These are phyloP conservation scores for Chouioia cunea DNA, from an alignment of 2,888 invertebrate genomes.

Conservation along the genomic window DNA sequence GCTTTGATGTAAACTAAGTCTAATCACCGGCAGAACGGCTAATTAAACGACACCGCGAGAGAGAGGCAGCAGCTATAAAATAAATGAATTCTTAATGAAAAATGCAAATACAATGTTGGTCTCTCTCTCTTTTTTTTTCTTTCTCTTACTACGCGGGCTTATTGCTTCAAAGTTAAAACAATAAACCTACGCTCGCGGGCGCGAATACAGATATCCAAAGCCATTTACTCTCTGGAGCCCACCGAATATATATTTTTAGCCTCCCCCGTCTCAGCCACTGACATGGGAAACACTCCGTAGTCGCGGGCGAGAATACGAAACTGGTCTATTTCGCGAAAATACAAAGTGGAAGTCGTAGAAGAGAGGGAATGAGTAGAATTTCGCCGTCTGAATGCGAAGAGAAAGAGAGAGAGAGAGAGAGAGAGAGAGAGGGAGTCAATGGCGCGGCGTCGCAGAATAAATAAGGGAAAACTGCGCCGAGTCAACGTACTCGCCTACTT, in stretches of 20 bases:
- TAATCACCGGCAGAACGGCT: not conserved
- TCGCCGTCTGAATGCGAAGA: slow-evolving; percentile 8
- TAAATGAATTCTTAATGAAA: slow-evolving; percentile 48
- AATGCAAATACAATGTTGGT: slow-evolving; percentile 50
- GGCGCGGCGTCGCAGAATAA: slow-evolving; percentile 23
- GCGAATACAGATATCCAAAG: slow-evolving; percentile 60
- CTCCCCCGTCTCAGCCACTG: slow-evolving; percentile 34
- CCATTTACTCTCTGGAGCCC: slow-evolving; percentile 56
- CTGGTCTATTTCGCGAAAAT: slow-evolving; percentile 44
- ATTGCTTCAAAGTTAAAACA: slow-evolving; percentile 59
- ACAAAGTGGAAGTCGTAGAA: slow-evolving; percentile 28
- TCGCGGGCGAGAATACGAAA: slow-evolving; percentile 32
- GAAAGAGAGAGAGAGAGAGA: slow-evolving; percentile 15
- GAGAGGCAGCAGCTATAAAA: slow-evolving; percentile 29
- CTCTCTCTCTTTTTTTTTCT: too few species aligned
- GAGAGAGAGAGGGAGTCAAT: slow-evolving; percentile 30
- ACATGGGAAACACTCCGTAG: slow-evolving; percentile 39
- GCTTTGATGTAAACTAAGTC: not conserved
- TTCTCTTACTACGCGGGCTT: too few species aligned
- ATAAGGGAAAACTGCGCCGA: slow-evolving; percentile 28
- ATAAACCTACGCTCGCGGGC: slow-evolving; percentile 56
- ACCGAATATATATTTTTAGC: slow-evolving; percentile 51
- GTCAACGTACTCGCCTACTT: not conserved
- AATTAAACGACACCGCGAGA: slow-evolving; percentile 29
- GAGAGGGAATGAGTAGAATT: slow-evolving; percentile 23